Conservation (phyloP, 2,797 vertebrate genomes). For the Perodicticus potto region DNA sequence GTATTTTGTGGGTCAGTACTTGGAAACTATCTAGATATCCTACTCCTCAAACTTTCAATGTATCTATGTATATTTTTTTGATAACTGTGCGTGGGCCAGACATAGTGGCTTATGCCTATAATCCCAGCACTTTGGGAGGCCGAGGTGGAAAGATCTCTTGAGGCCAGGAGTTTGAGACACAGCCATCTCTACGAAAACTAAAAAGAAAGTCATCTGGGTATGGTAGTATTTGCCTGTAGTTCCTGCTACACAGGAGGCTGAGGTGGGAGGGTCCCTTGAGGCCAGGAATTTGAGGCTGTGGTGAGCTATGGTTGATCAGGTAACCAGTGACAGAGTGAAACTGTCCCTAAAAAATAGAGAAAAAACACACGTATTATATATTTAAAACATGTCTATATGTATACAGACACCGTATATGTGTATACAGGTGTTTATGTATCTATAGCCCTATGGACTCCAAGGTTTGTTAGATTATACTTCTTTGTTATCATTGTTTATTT, state of each 20-base stretch:
- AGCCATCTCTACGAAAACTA: too few relatives aligned
- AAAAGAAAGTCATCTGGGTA: too few relatives aligned
- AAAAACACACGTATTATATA: not conserved
- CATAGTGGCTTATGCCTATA: not conserved
- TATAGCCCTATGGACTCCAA: not conserved
- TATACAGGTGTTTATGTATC: not conserved
- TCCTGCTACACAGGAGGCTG: too few relatives aligned
- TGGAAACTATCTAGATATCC: not conserved
- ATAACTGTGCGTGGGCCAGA: not conserved
- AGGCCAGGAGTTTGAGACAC: not conserved
- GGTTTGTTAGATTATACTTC: not conserved
- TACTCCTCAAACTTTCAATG: not conserved
- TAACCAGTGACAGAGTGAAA: not conserved
- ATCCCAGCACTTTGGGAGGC: not conserved
- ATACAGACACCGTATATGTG: not conserved
- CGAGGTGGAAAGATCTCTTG: not conserved
- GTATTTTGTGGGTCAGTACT: not conserved
- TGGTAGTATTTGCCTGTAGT: too few relatives aligned
- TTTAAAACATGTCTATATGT: not conserved
- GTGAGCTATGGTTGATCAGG: not conserved
- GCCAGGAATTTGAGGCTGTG: not conserved
- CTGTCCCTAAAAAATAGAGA: not conserved
- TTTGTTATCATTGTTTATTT: not conserved
- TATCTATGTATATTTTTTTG: not conserved
- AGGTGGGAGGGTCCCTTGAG: too few relatives aligned